A percentile compares a stretch with the other conserved stretches of the same genome.
Conservation (phyloP, 2,888 invertebrate species). For the Philereme vetulata region DNA sequence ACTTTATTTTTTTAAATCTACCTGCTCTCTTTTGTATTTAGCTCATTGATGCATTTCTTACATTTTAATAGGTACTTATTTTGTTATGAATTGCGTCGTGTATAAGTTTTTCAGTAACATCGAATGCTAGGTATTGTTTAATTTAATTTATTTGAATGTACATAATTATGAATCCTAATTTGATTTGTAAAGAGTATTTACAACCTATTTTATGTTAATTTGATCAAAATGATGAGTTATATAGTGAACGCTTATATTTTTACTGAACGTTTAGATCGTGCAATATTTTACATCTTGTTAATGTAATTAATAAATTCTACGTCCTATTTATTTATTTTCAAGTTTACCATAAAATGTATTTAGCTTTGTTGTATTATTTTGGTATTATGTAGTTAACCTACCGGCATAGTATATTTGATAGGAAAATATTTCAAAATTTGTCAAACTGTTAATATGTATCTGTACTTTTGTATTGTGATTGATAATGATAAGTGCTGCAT, state of each 20-base stretch:
- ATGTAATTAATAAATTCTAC: slow-evolving; percentile 24
- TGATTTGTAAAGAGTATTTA: slow-evolving; percentile 1
- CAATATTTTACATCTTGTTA: slow-evolving; percentile 14
- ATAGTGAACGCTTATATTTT: not conserved
- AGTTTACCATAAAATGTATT: not conserved
- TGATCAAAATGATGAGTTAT: slow-evolving; percentile 12
- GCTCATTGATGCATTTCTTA: too few relatives aligned
- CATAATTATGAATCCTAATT: slow-evolving; percentile 10
- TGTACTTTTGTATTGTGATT: slow-evolving; percentile 70
- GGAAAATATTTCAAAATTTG: slow-evolving; percentile 8
- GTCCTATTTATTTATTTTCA: slow-evolving; percentile 19
- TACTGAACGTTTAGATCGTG: slow-evolving; percentile 1
- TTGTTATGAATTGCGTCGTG: too few relatives aligned
- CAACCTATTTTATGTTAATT: slow-evolving; percentile 6
- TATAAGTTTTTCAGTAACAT: too few relatives aligned
- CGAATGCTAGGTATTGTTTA: not conserved
- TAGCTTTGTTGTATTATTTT: slow-evolving; percentile 5
- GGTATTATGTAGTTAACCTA: slow-evolving; percentile 3
- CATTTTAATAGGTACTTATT: too few relatives aligned
- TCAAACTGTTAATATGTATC: slow-evolving; percentile 5
- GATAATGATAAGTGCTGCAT: slow-evolving; percentile 78
- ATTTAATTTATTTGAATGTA: slow-evolving; percentile 14
- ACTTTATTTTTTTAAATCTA: too few relatives aligned
- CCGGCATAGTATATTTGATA: slow-evolving; percentile 12
- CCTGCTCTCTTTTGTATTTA: too few relatives aligned